phyloP scores from a whole-genome alignment of 2,113 vertebrate genomes.

The Capricornis sumatraensis region DNA sequence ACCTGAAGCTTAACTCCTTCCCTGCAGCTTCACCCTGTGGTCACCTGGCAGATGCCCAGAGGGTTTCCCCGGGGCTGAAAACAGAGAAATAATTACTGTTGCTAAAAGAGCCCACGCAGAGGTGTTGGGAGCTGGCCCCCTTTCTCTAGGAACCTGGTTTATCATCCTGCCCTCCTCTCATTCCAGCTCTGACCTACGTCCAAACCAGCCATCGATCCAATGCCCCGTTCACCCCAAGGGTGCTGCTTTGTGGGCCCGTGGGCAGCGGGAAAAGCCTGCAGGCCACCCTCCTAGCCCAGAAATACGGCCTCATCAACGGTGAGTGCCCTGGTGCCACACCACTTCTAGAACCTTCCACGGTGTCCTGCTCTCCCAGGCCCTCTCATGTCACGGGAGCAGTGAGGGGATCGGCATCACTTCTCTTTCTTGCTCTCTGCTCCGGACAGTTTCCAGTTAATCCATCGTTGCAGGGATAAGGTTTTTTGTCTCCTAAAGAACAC shows the following conservation, averaged over 20 bases:
- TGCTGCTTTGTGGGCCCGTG: constrained; percentile 89
- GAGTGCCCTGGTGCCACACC: constrained; percentile 57
- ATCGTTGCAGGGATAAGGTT: neutral
- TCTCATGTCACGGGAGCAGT: neutral
- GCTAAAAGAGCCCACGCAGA: rapidly evolving
- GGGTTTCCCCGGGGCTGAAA: neutral
- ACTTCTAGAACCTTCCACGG: neutral
- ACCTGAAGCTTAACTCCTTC: constrained; percentile 27
- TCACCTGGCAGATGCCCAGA: neutral
- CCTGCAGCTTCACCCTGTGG: neutral
- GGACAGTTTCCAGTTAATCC: constrained; percentile 13
- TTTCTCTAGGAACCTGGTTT: neutral
- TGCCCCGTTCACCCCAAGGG: constrained; percentile 86
- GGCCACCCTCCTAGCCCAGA: constrained; percentile 88
- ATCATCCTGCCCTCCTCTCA: neutral
- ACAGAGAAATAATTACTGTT: neutral
- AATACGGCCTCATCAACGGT: constrained; percentile 89
- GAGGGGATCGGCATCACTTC: neutral
- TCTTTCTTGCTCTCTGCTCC: neutral
- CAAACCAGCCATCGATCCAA: constrained; percentile 75
- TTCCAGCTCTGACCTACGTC: constrained; percentile 85
- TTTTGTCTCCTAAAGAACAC: neutral
- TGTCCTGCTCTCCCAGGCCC: neutral
- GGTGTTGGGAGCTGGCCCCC: neutral
- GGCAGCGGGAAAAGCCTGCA: constrained; percentile 92